Percentiles rank a stretch among this genome's conserved stretches.
These are phyloP conservation scores for Sylvia atricapilla DNA, from an alignment of 2,113 vertebrate genomes.

Conservation along the genomic window DNA sequence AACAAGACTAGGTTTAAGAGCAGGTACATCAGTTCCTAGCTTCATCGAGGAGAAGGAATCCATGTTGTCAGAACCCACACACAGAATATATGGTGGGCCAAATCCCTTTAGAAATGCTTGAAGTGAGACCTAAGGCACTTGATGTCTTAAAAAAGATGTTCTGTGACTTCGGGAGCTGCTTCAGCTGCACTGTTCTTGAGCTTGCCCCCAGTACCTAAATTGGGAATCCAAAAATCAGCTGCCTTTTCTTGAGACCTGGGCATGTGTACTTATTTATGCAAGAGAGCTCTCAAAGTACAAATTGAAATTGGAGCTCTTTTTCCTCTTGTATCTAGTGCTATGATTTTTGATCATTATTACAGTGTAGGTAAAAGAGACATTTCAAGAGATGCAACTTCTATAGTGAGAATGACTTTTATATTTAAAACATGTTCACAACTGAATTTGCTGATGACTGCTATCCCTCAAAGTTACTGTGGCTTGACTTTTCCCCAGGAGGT, in stretches of 20 bases:
- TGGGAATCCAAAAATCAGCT: not conserved
- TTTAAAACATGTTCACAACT: not conserved
- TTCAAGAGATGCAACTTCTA: not conserved
- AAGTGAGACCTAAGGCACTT: not conserved
- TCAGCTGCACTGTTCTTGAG: not conserved
- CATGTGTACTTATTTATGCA: not conserved
- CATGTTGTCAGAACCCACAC: not conserved
- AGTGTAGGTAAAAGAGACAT: not conserved
- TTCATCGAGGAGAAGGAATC: not conserved
- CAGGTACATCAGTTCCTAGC: not conserved
- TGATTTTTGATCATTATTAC: not conserved
- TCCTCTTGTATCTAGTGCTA: not conserved
- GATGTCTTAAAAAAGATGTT: not conserved
- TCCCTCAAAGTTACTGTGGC: not conserved
- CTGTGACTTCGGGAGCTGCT: not conserved
- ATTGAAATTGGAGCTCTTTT: not conserved
- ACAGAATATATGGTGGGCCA: not conserved
- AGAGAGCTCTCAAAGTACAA: not conserved
- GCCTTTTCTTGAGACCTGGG: not conserved
- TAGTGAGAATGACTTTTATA: not conserved
- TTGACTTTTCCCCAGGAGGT: not conserved
- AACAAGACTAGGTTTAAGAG: not conserved
- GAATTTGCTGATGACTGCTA: not conserved
- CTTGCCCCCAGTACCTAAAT: not conserved
- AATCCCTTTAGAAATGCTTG: not conserved